These are phyloP conservation scores for Protodeltote pygarga DNA, from an alignment of 2,888 invertebrate species.

Conservation along the genomic window DNA sequence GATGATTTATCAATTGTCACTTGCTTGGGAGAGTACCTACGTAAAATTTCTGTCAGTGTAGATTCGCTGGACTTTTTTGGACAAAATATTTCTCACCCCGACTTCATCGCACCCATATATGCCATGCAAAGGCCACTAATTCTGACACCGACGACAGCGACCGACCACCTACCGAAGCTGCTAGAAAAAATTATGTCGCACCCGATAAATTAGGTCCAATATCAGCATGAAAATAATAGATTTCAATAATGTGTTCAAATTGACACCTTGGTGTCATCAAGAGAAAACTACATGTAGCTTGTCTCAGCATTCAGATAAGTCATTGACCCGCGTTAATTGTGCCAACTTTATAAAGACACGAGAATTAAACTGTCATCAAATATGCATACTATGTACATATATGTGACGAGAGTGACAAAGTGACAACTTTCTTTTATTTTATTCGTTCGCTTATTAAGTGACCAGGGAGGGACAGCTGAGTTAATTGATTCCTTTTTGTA, in stretches of 20 bases:
- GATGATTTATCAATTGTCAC: not conserved
- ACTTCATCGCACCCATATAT: too few species aligned
- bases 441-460: slow-evolving; percentile 6
- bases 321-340: slow-evolving; percentile 19
- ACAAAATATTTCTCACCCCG: too few species aligned
- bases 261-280: not conserved
- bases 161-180: too few species aligned
- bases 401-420: slow-evolving; percentile 18
- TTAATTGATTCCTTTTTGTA: not conserved
- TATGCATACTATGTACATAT: slow-evolving; percentile 40
- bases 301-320: not conserved
- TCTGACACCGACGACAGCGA: too few species aligned
- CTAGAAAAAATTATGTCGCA: too few species aligned
- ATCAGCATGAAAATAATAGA: too few species aligned
- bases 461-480: not conserved
- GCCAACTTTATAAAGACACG: slow-evolving; percentile 23
- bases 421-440: slow-evolving; percentile 8
- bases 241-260: too few species aligned
- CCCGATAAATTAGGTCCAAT: too few species aligned
- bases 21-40: too few species aligned
- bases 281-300: not conserved
- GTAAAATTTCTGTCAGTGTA: too few species aligned
- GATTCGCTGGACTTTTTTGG: too few species aligned
- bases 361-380: slow-evolving; percentile 22
- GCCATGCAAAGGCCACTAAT: too few species aligned